Percentiles rank a stretch among this genome's conserved stretches.
Evolutionary conservation across 2,797 vertebrate species (phyloP).

Genomic region (Phrynocephalus forsythii): DNA sequence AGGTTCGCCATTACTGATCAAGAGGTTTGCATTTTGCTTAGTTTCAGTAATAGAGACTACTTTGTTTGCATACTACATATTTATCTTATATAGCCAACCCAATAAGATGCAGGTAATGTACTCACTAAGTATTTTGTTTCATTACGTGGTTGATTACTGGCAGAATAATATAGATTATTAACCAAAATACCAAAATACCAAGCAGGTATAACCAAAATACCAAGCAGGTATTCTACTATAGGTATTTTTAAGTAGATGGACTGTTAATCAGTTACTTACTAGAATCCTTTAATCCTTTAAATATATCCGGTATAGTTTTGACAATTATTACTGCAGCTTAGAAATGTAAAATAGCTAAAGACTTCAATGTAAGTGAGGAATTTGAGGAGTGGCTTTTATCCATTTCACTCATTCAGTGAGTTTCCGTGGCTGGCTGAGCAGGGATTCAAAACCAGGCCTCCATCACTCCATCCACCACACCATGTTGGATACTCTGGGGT

Average conservation of each 20-base stretch:
- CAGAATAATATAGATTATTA: constrained; percentile 22
- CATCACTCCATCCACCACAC: no score
- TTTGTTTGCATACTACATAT: no score
- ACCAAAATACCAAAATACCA: neutral
- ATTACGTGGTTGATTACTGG: constrained; percentile 23
- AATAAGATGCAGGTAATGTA: neutral
- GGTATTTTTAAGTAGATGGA: neutral
- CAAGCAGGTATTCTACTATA: neutral
- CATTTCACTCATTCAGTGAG: no score
- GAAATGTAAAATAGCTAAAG: constrained; percentile 8
- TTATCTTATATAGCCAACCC: no score
- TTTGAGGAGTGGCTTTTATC: no score
- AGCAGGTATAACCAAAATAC: neutral
- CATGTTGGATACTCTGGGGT: neutral
- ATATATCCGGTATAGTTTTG: constrained; percentile 21
- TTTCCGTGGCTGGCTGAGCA: no score
- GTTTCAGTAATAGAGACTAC: no score
- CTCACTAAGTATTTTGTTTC: neutral
- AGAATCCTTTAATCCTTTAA: constrained; percentile 28
- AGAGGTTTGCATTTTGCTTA: no score
- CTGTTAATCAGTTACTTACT: neutral
- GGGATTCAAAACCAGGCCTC: no score
- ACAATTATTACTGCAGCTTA: constrained; percentile 15
- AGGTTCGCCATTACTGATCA: no score
- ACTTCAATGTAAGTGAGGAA: neutral